Conservation (phyloP, 2,797 vertebrate genomes). For the Phoebastria nigripes region DNA sequence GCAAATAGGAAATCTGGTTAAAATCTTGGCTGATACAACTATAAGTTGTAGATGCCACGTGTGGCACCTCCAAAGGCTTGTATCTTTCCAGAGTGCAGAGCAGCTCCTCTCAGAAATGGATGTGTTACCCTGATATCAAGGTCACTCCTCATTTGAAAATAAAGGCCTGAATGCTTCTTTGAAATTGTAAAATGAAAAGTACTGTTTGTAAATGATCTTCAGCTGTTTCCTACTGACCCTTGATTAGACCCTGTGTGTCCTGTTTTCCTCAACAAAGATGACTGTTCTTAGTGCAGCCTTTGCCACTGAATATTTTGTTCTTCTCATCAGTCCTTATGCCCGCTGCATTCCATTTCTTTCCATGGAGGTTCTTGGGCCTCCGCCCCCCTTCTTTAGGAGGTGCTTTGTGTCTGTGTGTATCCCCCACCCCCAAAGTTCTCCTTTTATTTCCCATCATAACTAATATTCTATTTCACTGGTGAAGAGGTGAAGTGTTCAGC, state of each 20-base stretch:
- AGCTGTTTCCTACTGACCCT: background rate
- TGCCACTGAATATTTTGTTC: background rate
- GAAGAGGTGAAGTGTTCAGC: background rate
- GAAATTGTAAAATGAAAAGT: background rate
- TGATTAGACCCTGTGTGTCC: background rate
- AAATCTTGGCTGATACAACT: background rate
- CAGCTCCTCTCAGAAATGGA: background rate
- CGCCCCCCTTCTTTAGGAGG: background rate
- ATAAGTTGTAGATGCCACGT: rapidly evolving
- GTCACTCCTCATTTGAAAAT: background rate
- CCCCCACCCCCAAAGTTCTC: background rate
- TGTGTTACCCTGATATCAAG: background rate
- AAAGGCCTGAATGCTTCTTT: background rate
- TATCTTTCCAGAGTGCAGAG: background rate
- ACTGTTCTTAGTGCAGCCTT: background rate
- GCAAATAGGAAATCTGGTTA: background rate
- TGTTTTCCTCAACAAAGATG: background rate
- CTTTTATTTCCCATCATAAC: background rate
- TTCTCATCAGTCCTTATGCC: background rate
- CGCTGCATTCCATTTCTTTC: background rate
- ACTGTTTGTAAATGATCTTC: background rate
- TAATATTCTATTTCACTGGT: background rate
- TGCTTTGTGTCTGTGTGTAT: background rate
- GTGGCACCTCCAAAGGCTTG: background rate
- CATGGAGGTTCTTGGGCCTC: background rate